Conservation (phyloP, 2,113 vertebrate species). For the Campylorhamphus procurvoides region DNA sequence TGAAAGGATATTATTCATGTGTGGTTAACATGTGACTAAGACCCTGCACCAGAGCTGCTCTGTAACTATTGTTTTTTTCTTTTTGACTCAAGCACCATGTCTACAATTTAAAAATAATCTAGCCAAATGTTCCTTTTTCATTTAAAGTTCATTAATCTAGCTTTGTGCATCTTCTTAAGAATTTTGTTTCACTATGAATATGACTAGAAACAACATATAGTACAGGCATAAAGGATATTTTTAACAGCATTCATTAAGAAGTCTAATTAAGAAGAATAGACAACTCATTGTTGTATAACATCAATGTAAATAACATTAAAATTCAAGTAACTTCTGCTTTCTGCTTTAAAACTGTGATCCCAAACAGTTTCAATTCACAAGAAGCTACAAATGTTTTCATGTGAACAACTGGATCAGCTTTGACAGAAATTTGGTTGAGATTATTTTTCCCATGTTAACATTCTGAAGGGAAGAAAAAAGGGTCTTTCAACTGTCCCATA, state of each 20-base stretch:
- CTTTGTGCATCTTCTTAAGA: background rate
- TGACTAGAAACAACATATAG: background rate
- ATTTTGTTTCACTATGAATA: background rate
- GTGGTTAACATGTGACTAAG: background rate
- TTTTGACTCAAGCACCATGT: background rate
- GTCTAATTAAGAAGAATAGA: background rate
- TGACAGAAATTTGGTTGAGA: background rate
- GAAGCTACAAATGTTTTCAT: background rate
- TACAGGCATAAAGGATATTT: background rate
- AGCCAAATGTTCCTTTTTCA: background rate
- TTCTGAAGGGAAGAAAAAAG: background rate
- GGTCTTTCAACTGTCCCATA: background rate
- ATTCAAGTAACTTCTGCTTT: conserved; percentile 41
- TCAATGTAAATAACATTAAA: conserved; percentile 38
- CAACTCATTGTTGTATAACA: background rate
- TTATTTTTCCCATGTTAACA: background rate
- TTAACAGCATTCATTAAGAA: background rate
- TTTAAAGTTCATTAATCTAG: background rate
- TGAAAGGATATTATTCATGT: background rate
- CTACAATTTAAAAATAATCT: background rate
- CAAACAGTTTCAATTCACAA: conserved; percentile 16
- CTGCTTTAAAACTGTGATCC: background rate
- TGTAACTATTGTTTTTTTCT: background rate
- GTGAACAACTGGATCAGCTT: background rate
- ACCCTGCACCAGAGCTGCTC: fast-evolving